Evolutionary conservation across 2,797 vertebrate species (phyloP), one percentile per base, ranked within the genome.

Genomic region (Nothura maculosa): DNA sequence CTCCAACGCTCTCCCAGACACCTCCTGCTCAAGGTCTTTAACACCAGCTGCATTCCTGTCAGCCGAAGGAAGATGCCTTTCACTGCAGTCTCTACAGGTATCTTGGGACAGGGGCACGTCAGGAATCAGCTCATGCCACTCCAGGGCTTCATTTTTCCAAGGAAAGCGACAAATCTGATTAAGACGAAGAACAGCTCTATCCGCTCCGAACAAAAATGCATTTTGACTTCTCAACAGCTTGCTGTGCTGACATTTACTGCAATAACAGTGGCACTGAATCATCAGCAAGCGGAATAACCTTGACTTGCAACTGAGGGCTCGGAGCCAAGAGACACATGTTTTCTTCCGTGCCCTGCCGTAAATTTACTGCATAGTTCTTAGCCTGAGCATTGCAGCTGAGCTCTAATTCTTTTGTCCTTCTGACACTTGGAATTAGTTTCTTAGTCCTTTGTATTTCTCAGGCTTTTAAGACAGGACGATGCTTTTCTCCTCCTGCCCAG

Each of bases 161-260:
- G 70, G 87, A 92, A 89, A 93, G 34, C 62, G 48, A 54, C 25
- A 47, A 67, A 36, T 43, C 40, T 57, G 60, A 25, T 21, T 40
- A 40, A 40, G 85, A 54, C 2, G 17, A 81, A 86, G 10, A 76
- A 30, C 14, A 68, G 28, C 27, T 90, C 83, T 45, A 94, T 28
- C 52, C 22, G 25, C 22, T 40, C 8, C 45, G 42, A 55, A 11
- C 9, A 28, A 77, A 85, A 43, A 28, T 2, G 8, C 38, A 82
- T 74, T 73, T n/a, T 86, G 47, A 50, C 36, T 93, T 90, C 60
- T 84, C 61, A 80, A 9, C 58, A 87, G 40, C 43, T 81, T 75
- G 74, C n/a, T 58, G 61, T 47, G 40, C 47, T 85, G 74, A 79
- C 48, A 27, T 58, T 62, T 63, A 36, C 70, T 66, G 63, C 48